Conservation (phyloP, 2,113 vertebrate genomes). For the Oncorhynchus masou region DNA sequence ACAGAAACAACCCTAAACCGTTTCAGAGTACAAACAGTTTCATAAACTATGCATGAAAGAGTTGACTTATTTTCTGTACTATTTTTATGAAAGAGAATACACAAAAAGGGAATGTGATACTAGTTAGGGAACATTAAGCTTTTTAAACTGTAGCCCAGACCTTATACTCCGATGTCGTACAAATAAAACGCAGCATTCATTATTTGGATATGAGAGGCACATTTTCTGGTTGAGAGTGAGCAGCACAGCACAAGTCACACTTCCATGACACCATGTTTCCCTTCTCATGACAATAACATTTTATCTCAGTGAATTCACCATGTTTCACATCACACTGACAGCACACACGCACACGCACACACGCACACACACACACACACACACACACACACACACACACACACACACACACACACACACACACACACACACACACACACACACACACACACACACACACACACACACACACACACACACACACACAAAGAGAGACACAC, state of each 20-base stretch:
- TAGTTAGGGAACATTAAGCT: slow-evolving; percentile 49
- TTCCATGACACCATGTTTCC: slow-evolving; percentile 35
- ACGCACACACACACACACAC: too few relatives aligned
- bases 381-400: too few relatives aligned
- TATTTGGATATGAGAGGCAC: slow-evolving; percentile 54
- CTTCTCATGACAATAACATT: slow-evolving; percentile 52
- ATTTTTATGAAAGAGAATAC: slow-evolving; percentile 45
- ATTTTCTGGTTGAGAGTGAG: slow-evolving; percentile 45
- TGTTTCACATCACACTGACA: slow-evolving; percentile 38
- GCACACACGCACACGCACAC: too few relatives aligned
- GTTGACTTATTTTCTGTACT: slow-evolving; percentile 27
- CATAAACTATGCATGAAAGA: slow-evolving; percentile 47
- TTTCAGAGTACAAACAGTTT: slow-evolving; percentile 19
- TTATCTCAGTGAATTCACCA: slow-evolving; percentile 47
- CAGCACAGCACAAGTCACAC: slow-evolving; percentile 35
- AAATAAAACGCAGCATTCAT: slow-evolving; percentile 35
- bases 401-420: too few relatives aligned
- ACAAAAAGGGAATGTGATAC: slow-evolving; percentile 45
- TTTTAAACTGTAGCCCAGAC: slow-evolving; percentile 46
- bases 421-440: too few relatives aligned
- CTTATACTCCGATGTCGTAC: slow-evolving; percentile 32
- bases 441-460: too few relatives aligned
- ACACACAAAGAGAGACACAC: background rate
- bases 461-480: too few relatives aligned
- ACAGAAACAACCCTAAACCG: too few relatives aligned